Evolutionary conservation across 1,140 invertebrate species (phyloP), one percentile per base, ranked within the genome.

Genomic region (Monochamus saltuarius): DNA sequence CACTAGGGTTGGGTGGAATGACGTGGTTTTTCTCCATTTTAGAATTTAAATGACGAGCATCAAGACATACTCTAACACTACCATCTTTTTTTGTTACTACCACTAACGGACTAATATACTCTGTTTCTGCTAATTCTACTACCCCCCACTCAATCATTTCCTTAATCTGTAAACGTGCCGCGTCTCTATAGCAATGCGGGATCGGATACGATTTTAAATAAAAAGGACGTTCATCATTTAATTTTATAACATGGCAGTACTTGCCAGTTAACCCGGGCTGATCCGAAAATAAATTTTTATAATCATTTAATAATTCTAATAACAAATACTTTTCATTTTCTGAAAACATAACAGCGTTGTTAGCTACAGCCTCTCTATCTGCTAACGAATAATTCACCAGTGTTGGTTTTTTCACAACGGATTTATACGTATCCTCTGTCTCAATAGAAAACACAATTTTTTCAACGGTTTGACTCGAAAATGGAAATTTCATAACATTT

Each of bases 101-200:
- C 8, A 52, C 50, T 35, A 52, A 35, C 8, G 50, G 50, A 10
- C 19, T 34, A 37, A 52, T 35, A 52, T 52, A 52, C n/a, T 52
- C 50, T 19, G 50, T 52, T 52, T 52, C 8, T 35, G 22, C 37
- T 29, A 14, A 16, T 13, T 17, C 35, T 11, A 35, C 35, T 35
- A 52, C 16, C 9, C 34, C 50, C 35, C 50, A 52, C 11, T 19
- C 17, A 34, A 52, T 13, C 50, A 52, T 52, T 52, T 52, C 50
- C n/a, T n/a, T n/a, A 8, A 52, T 52, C n/a, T 52, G 50, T 11
- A 16, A 11, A 34, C 13, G 11, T 6, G 35, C 9, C 35, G 7
- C 50, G 2, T 6, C 0, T 35, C 50, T 52, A 35, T 52, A 38
- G 7, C 10, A 16, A 9, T 16, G 16, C 16, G 50, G 2, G n/a